Evolutionary conservation across 2,888 invertebrate species (phyloP).

Genomic region (Dryobota labecula): DNA sequence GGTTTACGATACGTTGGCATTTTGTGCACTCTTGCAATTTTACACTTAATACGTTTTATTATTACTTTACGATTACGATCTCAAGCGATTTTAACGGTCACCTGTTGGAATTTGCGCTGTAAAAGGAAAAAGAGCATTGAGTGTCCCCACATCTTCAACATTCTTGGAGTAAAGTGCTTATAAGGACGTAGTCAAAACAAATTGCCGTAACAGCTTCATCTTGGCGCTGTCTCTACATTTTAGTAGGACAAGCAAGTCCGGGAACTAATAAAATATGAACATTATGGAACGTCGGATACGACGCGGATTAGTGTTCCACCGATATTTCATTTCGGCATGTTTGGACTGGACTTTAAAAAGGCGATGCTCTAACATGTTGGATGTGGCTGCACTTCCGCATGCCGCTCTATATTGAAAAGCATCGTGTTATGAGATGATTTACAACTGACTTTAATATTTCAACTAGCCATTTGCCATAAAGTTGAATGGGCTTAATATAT

Average conservation of each 20-base stretch:
- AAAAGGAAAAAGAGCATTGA: slow-evolving; percentile 39
- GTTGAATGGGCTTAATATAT: slow-evolving; percentile 62
- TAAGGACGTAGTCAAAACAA: slow-evolving; percentile 55
- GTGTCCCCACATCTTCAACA: slow-evolving; percentile 18
- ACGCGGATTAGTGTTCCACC: slow-evolving; percentile 71
- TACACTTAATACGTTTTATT: slow-evolving; percentile 44
- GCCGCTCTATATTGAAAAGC: slow-evolving; percentile 68
- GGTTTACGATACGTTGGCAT: slow-evolving; percentile 41
- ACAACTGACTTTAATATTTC: slow-evolving; percentile 70
- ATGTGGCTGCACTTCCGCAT: slow-evolving; percentile 78
- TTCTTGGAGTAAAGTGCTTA: slow-evolving; percentile 30
- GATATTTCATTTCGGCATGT: slow-evolving; percentile 82
- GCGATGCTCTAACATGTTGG: slow-evolving; percentile 70
- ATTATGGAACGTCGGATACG: slow-evolving; percentile 75
- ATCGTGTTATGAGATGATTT: slow-evolving; percentile 74
- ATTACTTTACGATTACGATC: slow-evolving; percentile 48
- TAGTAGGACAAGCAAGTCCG: slow-evolving; percentile 71
- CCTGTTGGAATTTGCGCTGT: slow-evolving; percentile 39
- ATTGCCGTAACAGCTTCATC: slow-evolving; percentile 58
- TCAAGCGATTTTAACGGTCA: slow-evolving; percentile 37
- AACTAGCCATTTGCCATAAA: slow-evolving; percentile 63
- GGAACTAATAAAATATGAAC: slow-evolving; percentile 80
- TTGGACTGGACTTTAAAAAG: slow-evolving; percentile 76
- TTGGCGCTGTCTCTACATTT: slow-evolving; percentile 60
- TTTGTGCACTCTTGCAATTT: slow-evolving; percentile 46